A percentile compares a stretch with the other conserved stretches of the same genome.
Conservation (phyloP, 2,888 invertebrate species). For the Galeopsomyia nigrocyanea region DNA sequence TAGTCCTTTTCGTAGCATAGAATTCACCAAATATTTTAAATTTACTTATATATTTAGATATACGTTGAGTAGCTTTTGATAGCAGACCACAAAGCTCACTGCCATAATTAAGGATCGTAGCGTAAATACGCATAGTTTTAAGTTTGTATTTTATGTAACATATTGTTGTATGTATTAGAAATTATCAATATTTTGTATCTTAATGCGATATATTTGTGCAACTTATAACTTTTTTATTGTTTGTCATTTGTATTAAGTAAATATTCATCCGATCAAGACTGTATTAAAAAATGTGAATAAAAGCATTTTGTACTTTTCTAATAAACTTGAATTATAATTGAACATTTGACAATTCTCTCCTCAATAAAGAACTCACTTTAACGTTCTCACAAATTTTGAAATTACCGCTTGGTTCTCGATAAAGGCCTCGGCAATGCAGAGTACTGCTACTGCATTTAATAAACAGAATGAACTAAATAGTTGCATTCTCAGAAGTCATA, state of each 20-base stretch:
- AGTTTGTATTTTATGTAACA: constrained; percentile 55
- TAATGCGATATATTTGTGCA: constrained; percentile 26
- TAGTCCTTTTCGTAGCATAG: no score
- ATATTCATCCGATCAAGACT: constrained; percentile 52
- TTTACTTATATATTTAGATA: constrained; percentile 16
- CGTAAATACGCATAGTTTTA: constrained; percentile 34
- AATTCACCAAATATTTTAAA: constrained; percentile 26
- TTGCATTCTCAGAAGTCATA: no score
- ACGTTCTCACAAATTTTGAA: background rate
- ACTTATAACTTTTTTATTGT: constrained; percentile 44
- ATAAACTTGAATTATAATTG: background rate
- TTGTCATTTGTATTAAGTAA: constrained; percentile 33
- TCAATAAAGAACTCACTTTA: background rate
- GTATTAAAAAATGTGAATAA: constrained; percentile 49
- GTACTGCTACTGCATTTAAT: no score
- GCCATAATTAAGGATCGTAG: constrained; percentile 56
- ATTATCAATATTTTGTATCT: constrained; percentile 23
- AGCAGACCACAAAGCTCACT: constrained; percentile 62
- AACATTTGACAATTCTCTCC: no score
- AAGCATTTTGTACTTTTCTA: constrained; percentile 61
- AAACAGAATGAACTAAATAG: no score
- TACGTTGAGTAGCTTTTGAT: constrained; percentile 51
- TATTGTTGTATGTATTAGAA: constrained; percentile 45
- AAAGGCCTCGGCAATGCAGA: no score
- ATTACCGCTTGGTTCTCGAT: background rate